These are phyloP conservation scores for Drosophila lacertosa DNA, from an alignment of 1,140 invertebrate genomes.

Conservation along the genomic window DNA sequence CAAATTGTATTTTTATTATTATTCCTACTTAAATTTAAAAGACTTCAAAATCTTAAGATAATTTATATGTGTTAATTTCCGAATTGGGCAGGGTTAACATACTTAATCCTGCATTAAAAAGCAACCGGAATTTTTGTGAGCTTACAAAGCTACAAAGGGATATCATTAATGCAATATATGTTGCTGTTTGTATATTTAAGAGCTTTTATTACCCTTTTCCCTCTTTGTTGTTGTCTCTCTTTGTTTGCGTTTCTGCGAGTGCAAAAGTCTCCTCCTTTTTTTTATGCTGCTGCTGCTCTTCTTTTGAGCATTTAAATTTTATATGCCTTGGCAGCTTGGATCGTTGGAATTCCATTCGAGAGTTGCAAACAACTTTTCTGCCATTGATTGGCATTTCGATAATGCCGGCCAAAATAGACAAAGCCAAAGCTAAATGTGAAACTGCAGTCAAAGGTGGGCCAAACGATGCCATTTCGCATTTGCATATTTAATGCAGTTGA, in stretches of 20 bases:
- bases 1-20: background rate
- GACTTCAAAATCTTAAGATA: background rate
- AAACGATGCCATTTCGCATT: constrained; percentile 42
- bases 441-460: constrained; percentile 45
- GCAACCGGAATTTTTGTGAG: background rate
- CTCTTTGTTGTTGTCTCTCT: background rate
- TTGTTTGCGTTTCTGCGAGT: background rate
- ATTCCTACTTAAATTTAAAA: background rate
- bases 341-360: constrained; percentile 3
- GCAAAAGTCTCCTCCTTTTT: constrained; percentile 8
- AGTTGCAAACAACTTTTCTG: constrained; percentile 30
- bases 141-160: background rate
- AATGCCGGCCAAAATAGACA: constrained; percentile 24
- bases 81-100: too few species aligned
- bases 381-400: constrained; percentile 45
- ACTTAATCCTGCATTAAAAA: too few species aligned
- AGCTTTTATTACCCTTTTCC: background rate
- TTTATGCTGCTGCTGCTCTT: too few species aligned
- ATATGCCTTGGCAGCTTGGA: background rate
- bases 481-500: constrained; percentile 55
- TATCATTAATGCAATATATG: background rate
- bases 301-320: constrained; percentile 18
- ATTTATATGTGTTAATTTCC: background rate
- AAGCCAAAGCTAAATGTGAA: constrained; percentile 7
- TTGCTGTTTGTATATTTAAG: background rate